Conservation (phyloP, 2,113 vertebrate genomes). For the Chrysemys picta region DNA sequence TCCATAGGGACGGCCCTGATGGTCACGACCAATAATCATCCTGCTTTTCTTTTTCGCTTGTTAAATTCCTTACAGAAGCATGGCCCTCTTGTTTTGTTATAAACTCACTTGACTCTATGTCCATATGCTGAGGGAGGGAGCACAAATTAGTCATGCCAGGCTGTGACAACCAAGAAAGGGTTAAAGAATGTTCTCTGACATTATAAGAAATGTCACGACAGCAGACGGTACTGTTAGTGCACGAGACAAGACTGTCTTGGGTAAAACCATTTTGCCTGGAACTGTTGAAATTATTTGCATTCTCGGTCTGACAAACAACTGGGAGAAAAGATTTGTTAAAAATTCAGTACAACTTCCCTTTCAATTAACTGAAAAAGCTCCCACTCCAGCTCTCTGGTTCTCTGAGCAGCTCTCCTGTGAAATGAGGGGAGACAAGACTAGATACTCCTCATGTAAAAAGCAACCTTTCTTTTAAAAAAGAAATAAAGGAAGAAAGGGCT, state of each 20-base stretch:
- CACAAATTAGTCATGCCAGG: neutral
- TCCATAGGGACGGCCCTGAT: too few species aligned
- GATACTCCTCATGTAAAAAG: neutral
- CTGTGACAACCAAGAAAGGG: neutral
- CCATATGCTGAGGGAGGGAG: neutral
- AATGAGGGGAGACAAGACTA: neutral
- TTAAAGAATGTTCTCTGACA: slow-evolving; percentile 1
- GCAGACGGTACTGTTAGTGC: neutral
- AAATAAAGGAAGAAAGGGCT: neutral
- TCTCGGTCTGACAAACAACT: neutral
- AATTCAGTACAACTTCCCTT: slow-evolving; percentile 38
- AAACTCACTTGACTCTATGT: neutral
- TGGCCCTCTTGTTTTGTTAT: neutral
- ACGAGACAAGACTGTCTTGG: slow-evolving; percentile 9
- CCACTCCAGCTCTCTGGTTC: neutral
- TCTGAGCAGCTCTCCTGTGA: neutral
- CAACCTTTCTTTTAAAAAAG: neutral
- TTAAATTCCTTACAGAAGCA: neutral
- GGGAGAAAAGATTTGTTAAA: slow-evolving; percentile 48
- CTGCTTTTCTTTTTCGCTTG: neutral
- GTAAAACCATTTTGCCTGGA: slow-evolving; percentile 16
- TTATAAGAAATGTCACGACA: slow-evolving; percentile 30
- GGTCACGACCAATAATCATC: neutral
- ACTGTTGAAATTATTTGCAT: slow-evolving; percentile 19
- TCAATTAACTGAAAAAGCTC: slow-evolving; percentile 32